Evolutionary conservation across 2,888 invertebrate genomes (phyloP).

Genomic region (Euclidia mi): DNA sequence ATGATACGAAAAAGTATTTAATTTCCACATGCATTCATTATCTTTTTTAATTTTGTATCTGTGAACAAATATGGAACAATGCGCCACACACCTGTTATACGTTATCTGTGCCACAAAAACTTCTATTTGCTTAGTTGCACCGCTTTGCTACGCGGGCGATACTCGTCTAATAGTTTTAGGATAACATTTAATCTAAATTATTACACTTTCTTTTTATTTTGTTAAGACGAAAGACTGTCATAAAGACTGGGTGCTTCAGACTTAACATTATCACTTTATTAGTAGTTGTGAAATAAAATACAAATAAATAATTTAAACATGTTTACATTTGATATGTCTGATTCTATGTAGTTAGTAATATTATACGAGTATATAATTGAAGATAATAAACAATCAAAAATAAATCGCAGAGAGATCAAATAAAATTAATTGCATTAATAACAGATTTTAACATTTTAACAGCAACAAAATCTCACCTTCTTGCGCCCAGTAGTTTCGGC

Average conservation of each 20-base stretch:
- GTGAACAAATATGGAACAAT: constrained; percentile 64
- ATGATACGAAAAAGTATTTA: constrained; percentile 59
- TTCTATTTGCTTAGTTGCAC: constrained; percentile 56
- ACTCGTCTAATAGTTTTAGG: constrained; percentile 37
- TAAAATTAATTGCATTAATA: too few relatives aligned
- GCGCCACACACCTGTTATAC: constrained; percentile 61
- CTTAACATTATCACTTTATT: too few relatives aligned
- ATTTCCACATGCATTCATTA: constrained; percentile 67
- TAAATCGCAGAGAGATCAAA: too few relatives aligned
- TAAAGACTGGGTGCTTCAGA: constrained; percentile 4
- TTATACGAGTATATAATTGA: too few relatives aligned
- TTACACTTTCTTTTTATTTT: neutral
- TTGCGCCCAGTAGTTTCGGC: too few relatives aligned
- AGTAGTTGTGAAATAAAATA: too few relatives aligned
- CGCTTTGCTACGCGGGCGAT: constrained; percentile 39
- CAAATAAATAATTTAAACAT: too few relatives aligned
- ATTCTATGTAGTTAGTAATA: too few relatives aligned
- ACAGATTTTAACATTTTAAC: too few relatives aligned
- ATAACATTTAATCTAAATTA: constrained; percentile 16
- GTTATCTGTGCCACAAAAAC: constrained; percentile 67
- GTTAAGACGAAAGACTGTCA: neutral
- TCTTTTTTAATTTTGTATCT: constrained; percentile 76
- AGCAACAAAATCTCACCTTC: too few relatives aligned
- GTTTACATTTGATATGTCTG: too few relatives aligned
- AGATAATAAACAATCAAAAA: too few relatives aligned